Evolutionary conservation across 2,113 vertebrate species (phyloP), one percentile per base, ranked within the genome.

Genomic region (Pangasianodon gigas): DNA sequence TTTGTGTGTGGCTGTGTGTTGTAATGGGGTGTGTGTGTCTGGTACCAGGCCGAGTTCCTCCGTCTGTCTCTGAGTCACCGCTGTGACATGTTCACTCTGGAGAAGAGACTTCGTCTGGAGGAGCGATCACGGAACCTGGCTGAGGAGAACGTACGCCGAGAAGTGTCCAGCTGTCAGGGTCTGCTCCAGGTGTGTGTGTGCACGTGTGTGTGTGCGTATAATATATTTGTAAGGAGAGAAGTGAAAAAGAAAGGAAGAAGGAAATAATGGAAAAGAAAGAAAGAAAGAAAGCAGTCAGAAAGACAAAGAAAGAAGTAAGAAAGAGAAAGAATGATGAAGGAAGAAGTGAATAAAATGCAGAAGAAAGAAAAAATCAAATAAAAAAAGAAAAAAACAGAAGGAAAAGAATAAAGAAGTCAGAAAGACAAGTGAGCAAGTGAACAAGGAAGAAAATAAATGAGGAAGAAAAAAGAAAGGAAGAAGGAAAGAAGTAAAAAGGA

Each of bases 41-140:
- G 11, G 75, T 91, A 65, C 88, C 94, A 99, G 98, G 95, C 97
- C 0, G 98, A 99, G 93, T 99, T 99, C 92, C 96, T 99, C 90
- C 97, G 97, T 6, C 93, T 99, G 58, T 98, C 98, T 3, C 93
- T 99, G 93, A 98, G 97, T 44, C 99, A 99, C 92, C 99, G 99
- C 92, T 99, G 98, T 46, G 98, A 99, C 92, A 96, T 97, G 95
- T 99, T 99, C 92, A 99, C 98, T 0, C 91, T 99, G 95, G 98
- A 99, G 91, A 99, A 99, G 90, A 96, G 98, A 89, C 96, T 99
- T 24, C 96, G 94, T 16, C 96, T 99, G 46, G 98, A 99, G 94
- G 97, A 99, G 92, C 94, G 98, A 11, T 98, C 98, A 0, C 95
- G 98, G 41, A 97, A 99, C 92, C 94, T 99, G 90, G 98, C 98